Conservation (phyloP, 1,140 invertebrate species). For the Harlomillsia oculata region DNA sequence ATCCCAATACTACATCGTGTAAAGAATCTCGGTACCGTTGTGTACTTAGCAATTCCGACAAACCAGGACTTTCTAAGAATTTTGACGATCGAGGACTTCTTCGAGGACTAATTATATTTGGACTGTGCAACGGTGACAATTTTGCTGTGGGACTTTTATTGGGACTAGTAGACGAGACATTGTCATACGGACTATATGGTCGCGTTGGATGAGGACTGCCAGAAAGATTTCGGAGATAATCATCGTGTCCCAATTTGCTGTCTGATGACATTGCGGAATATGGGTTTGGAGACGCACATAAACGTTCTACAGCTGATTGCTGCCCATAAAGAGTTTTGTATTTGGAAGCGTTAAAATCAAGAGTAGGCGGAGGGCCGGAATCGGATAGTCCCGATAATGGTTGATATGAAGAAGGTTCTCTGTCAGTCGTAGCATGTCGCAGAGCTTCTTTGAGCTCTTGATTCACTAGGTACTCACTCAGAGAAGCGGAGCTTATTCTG, state of each 20-base stretch:
- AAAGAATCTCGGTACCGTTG: slow-evolving; percentile 9
- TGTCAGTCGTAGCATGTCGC: background rate
- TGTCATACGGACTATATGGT: slow-evolving; percentile 10
- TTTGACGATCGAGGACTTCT: slow-evolving; percentile 4
- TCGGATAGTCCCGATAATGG: slow-evolving; percentile 50
- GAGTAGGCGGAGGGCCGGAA: too few species aligned
- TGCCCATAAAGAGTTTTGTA: too few species aligned
- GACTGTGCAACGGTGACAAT: background rate
- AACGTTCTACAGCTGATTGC: too few species aligned
- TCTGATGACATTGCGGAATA: too few species aligned
- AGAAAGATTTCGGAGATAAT: slow-evolving; percentile 4
- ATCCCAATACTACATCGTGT: background rate
- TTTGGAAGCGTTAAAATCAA: too few species aligned
- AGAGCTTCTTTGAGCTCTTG: slow-evolving; percentile 16
- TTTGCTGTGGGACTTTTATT: slow-evolving; percentile 8
- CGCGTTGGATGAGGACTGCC: slow-evolving; percentile 11
- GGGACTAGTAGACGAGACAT: slow-evolving; percentile 11
- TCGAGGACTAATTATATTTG: slow-evolving; percentile 4
- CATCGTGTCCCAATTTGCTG: slow-evolving; percentile 7
- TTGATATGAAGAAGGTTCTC: slow-evolving; percentile 40
- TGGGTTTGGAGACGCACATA: too few species aligned
- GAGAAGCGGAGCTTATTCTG: slow-evolving; percentile 14
- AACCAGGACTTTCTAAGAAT: slow-evolving; percentile 1
- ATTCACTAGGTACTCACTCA: slow-evolving; percentile 18
- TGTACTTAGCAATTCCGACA: slow-evolving; percentile 1